These are phyloP conservation scores for Anoplophora glabripennis DNA, from an alignment of 1,140 invertebrate genomes.

Conservation along the genomic window DNA sequence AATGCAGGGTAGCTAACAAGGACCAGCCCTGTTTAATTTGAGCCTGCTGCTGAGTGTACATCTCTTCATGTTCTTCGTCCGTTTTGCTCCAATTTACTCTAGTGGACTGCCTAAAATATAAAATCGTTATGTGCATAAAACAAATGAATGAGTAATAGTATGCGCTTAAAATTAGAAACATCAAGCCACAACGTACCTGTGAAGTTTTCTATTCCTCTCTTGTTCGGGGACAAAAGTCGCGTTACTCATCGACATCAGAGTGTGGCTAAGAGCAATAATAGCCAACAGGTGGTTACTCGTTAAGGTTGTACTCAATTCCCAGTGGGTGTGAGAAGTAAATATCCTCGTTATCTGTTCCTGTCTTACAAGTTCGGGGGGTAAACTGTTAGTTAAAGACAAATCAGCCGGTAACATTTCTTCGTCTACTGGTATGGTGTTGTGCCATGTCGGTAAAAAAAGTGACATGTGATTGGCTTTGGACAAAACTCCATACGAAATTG, in stretches of 20 bases:
- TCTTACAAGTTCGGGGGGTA: constrained; percentile 71
- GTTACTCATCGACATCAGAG: constrained; percentile 97
- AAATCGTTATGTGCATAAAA: constrained; percentile 24
- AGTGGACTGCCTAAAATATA: constrained; percentile 45
- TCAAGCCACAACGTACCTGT: constrained; percentile 57
- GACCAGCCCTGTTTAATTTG: constrained; percentile 97
- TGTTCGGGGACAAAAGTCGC: constrained; percentile 87
- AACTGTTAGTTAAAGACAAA: constrained; percentile 55
- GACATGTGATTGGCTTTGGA: constrained; percentile 94
- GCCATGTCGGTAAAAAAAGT: constrained; percentile 85
- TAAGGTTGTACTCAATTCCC: constrained; percentile 78
- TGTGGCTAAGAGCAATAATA: constrained; percentile 92
- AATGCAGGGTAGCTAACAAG: constrained; percentile 90
- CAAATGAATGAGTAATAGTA: too few relatives aligned
- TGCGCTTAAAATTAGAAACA: too few relatives aligned
- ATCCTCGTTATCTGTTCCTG: constrained; percentile 74
- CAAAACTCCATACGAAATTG: constrained; percentile 96
- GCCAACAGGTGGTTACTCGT: constrained; percentile 89
- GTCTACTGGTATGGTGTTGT: constrained; percentile 56
- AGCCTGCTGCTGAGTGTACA: constrained; percentile 79
- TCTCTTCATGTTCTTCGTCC: constrained; percentile 77
- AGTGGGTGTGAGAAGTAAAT: constrained; percentile 85
- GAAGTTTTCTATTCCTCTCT: constrained; percentile 72
- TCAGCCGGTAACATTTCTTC: constrained; percentile 52
- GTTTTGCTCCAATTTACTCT: constrained; percentile 64